Base-by-base conservation (phyloP, 2,113 vertebrate genomes). In the Pluvialis apricaria region DNA sequence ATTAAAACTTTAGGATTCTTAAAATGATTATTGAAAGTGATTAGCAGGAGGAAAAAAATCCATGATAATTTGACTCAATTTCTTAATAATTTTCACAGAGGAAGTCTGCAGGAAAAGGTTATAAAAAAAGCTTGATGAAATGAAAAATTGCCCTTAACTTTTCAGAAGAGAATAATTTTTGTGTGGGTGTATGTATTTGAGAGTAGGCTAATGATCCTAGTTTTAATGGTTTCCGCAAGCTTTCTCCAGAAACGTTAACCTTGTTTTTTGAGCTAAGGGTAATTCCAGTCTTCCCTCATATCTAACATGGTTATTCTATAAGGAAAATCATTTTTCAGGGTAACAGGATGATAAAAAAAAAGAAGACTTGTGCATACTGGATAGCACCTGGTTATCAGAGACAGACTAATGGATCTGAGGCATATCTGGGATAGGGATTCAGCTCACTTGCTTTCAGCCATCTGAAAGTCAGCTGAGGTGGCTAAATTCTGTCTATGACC, bases 1-100 rank as follows among this genome's bases (percentile, higher is more conserved):
- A 81, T 95, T 86, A 83, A 93, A 88, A 84, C 89, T 52, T 81
- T 54, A 78, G 90, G 57, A 71, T 64, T 77, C 44, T 73, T 68
- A 42, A 68, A 77, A 71, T 78, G 0, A 72, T 83, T 86, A 68
- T 47, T 68, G 34, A 47, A 93, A 82, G 32, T 76, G 13, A 95
- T 92, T 94, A 91, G 5, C 28, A 79, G n/a, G 54, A 88, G 24
- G 22, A 34, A 82, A 85, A 70, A 80, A 75, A 21, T 71, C 36
- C 54, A 52, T 79, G 76, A 65, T 38, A 6, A 76, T 89, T 92
- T 88, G 9, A 26, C 22, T 88, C 26, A 28, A 70, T 85, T 95
- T 95, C 69, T 93, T 91, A 83, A 65, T 93, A 91, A 66, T 14
- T 0, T 91, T 94, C 49, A 47, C 34, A 18, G 15, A 57, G 51